phyloP scores from a whole-genome alignment of 1,140 invertebrate species.

The Tetramorium alpestre region DNA sequence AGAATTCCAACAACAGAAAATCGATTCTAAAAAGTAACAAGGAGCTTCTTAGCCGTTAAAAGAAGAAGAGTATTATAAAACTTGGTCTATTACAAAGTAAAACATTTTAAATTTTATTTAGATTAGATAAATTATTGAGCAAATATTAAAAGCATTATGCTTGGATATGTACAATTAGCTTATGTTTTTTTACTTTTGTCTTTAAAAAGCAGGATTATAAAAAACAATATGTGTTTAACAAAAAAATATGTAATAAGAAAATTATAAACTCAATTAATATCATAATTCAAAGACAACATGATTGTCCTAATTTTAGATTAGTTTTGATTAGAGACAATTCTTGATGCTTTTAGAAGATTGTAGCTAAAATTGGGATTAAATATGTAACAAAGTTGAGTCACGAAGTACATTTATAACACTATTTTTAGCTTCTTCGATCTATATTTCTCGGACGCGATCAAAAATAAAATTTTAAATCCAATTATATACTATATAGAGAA shows the following conservation, averaged over 20 bases:
- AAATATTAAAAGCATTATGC: not conserved
- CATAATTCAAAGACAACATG: not conserved
- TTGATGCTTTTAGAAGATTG: not conserved
- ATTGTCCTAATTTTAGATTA: not conserved
- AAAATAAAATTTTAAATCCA: constrained; percentile 14
- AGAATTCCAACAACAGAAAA: constrained; percentile 9
- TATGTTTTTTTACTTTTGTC: not conserved
- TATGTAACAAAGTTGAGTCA: not conserved
- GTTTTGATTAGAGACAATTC: not conserved
- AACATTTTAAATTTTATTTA: constrained; percentile 15
- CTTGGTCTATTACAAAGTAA: not conserved
- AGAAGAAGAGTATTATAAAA: not conserved
- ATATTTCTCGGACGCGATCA: not conserved
- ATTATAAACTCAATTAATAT: no score
- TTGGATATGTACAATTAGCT: not conserved
- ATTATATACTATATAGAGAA: not conserved
- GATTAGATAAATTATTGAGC: not conserved
- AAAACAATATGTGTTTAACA: not conserved
- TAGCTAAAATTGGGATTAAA: not conserved
- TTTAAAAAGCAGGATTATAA: not conserved
- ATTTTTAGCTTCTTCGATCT: not conserved
- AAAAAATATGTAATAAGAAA: not conserved
- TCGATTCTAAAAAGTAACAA: not conserved
- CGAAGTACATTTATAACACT: not conserved
- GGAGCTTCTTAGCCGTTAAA: not conserved